These are phyloP conservation scores for Helostoma temminkii DNA, from an alignment of 2,797 vertebrate species.

Conservation along the genomic window DNA sequence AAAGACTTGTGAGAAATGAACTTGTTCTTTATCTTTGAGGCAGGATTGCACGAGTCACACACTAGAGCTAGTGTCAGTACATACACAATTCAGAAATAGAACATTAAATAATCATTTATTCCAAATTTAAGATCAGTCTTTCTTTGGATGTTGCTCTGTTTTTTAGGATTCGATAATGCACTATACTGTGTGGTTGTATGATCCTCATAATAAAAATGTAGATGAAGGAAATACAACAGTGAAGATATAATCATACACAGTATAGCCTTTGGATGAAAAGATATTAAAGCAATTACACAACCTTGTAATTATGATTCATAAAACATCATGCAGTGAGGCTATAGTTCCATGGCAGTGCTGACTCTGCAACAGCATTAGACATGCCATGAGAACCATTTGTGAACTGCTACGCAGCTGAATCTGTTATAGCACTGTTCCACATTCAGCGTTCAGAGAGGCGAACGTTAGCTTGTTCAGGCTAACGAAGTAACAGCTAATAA, in stretches of 20 bases:
- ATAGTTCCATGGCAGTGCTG: no score
- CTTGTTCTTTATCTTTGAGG: conserved; percentile 6
- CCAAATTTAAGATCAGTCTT: neutral
- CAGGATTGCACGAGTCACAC: conserved; percentile 12
- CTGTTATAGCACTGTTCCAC: no score
- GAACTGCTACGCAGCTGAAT: no score
- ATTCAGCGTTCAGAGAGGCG: no score
- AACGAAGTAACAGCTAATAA: no score
- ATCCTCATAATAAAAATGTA: neutral
- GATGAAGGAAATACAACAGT: neutral
- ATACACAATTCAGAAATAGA: neutral
- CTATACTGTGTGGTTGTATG: neutral
- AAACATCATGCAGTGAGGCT: neutral
- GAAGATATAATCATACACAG: neutral
- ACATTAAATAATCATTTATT: neutral
- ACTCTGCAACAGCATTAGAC: no score
- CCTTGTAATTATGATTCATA: neutral
- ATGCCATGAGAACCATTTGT: no score
- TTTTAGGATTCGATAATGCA: neutral
- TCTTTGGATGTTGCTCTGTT: neutral
- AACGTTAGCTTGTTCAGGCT: no score
- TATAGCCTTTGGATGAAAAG: neutral
- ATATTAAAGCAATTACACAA: neutral
- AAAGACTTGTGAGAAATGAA: conserved; percentile 10
- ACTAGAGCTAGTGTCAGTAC: neutral